A percentile compares a stretch with the other conserved stretches of the same genome.
Conservation (phyloP, 92 coral and sea anemone species). For the Palythoa grandiflora region DNA sequence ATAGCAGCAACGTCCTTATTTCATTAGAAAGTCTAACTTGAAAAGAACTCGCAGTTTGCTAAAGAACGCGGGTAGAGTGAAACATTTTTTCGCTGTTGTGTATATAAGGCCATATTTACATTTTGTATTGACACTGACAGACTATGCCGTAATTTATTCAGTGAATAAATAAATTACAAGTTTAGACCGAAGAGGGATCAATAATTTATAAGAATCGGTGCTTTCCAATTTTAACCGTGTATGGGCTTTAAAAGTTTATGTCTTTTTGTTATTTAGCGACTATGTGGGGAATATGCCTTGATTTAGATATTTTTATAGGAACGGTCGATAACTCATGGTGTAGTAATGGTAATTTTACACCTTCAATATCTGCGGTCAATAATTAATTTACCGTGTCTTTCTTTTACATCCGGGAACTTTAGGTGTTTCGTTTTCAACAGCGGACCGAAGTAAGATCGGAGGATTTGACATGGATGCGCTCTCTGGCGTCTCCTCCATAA, state of each 20-base stretch:
- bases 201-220: conserved; percentile 93
- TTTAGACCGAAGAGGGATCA: conserved; percentile 87
- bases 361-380: conserved; percentile 31
- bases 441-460: conserved; percentile 48
- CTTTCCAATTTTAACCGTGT: conserved; percentile 70
- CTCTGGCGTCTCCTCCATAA: conserved; percentile 74
- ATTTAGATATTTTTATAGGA: background rate
- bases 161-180: conserved; percentile 98
- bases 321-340: conserved; percentile 12
- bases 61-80: conserved; percentile 33
- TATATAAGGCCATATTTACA: conserved; percentile 72
- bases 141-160: conserved; percentile 93
- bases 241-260: conserved; percentile 63
- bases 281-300: conserved; percentile 11
- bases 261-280: background rate
- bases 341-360: conserved; percentile 15
- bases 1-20: background rate
- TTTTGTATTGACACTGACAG: conserved; percentile 71
- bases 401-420: conserved; percentile 75
- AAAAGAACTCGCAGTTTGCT: conserved; percentile 8
- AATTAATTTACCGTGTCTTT: conserved; percentile 74
- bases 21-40: background rate
- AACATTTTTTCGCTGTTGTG: conserved; percentile 60
- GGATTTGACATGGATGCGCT: conserved; percentile 75
- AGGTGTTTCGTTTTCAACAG: conserved; percentile 81